Evolutionary conservation across 2,113 vertebrate species (phyloP).

Genomic region (cattle (Bos taurus)): DNA sequence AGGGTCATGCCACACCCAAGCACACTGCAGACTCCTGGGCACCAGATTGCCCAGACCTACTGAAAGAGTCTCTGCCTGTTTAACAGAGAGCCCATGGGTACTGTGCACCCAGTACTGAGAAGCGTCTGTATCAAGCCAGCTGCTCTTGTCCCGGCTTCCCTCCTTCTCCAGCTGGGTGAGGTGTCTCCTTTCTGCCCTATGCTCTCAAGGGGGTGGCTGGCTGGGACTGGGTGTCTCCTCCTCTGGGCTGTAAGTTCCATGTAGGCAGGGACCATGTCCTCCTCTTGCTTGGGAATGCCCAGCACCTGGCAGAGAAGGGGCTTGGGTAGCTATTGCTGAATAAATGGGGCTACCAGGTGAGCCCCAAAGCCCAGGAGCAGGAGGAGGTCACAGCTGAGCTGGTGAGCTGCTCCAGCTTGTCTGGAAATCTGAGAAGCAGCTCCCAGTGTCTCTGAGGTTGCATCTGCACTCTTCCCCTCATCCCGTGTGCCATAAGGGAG

Average conservation of each 20-base stretch:
- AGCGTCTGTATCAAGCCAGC: neutral
- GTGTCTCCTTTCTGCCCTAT: neutral
- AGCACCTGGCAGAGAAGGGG: neutral
- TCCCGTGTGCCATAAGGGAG: neutral
- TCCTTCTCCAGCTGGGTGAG: neutral
- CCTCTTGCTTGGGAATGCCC: neutral
- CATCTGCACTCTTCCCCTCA: neutral
- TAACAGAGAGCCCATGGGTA: neutral
- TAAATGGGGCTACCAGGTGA: neutral
- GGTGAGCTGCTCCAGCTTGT: neutral
- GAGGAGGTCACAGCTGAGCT: neutral
- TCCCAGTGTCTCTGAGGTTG: neutral
- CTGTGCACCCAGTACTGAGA: neutral
- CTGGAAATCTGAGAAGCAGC: neutral
- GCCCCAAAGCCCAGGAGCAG: neutral
- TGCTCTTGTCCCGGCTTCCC: neutral
- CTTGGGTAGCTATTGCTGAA: neutral
- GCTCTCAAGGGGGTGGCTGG: neutral
- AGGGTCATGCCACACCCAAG: neutral
- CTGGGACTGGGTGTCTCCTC: neutral
- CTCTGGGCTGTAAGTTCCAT: neutral
- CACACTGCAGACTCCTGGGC: neutral
- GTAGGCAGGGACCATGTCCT: neutral
- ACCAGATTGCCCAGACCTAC: neutral
- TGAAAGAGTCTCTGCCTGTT: neutral